Percentiles rank a stretch among this genome's conserved stretches.
Conservation (phyloP, 2,888 invertebrate genomes). For the Eupithecia subfuscata region DNA sequence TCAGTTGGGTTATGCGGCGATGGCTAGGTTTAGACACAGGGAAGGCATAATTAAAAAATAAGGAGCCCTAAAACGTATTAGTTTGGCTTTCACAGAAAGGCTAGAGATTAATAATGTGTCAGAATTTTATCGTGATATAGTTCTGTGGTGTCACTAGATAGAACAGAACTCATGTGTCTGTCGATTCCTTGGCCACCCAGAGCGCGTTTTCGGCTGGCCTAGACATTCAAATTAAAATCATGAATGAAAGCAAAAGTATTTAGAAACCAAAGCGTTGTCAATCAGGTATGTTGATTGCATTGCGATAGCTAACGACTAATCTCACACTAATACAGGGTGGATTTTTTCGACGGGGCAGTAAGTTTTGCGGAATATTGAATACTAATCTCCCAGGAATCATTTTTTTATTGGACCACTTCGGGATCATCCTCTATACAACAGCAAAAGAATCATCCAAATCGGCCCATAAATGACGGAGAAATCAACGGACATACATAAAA, state of each 20-base stretch:
- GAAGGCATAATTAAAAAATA: background rate
- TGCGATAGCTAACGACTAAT: background rate
- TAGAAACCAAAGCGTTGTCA: background rate
- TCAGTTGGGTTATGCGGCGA: background rate
- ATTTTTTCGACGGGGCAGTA: no score
- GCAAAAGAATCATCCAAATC: no score
- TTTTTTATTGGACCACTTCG: no score
- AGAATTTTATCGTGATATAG: no score
- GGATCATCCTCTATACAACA: no score
- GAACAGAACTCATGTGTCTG: background rate
- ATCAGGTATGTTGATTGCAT: background rate
- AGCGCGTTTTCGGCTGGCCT: background rate
- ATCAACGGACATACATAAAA: no score
- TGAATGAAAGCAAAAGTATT: constrained; percentile 1
- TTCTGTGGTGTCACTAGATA: background rate
- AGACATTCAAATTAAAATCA: constrained; percentile 4
- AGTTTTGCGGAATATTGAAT: no score
- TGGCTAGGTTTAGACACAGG: background rate
- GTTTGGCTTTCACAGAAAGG: no score
- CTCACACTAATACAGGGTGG: background rate
- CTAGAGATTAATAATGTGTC: no score
- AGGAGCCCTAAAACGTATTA: no score
- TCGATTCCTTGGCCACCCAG: background rate
- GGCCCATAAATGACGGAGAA: no score
- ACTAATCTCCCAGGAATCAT: no score